phyloP scores from a whole-genome alignment of 1,140 invertebrate genomes.

The Zaprionus taronus region DNA sequence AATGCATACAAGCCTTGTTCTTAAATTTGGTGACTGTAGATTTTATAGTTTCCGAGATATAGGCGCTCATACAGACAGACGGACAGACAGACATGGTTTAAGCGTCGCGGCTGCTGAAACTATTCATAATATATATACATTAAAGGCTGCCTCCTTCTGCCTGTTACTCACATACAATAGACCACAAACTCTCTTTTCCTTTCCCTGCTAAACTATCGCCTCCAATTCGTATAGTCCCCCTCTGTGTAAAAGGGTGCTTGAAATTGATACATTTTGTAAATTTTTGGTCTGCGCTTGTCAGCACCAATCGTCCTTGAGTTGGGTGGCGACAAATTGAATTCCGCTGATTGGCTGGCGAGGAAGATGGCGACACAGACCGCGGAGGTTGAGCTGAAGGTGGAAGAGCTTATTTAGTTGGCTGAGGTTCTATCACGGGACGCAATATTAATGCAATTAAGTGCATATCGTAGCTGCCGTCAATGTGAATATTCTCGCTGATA shows the following conservation, averaged over 20 bases:
- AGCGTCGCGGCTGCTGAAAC: too few species aligned
- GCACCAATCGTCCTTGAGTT: conserved; percentile 15
- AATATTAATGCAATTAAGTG: conserved; percentile 79
- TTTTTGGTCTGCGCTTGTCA: conserved; percentile 49
- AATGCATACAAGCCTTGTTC: too few species aligned
- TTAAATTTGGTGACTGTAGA: too few species aligned
- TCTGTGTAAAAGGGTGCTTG: conserved; percentile 14
- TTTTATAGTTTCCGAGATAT: too few species aligned
- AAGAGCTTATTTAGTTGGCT: neutral
- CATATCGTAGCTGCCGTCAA: conserved; percentile 59
- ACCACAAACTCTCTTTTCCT: too few species aligned
- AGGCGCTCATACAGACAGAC: too few species aligned
- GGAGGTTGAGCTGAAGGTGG: neutral
- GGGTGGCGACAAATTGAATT: conserved; percentile 72
- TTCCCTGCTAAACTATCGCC: neutral
- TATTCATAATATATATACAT: too few species aligned
- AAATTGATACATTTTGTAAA: conserved; percentile 69
- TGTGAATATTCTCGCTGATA: neutral
- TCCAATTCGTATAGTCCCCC: neutral
- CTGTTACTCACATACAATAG: too few species aligned
- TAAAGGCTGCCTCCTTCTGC: too few species aligned
- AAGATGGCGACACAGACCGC: neutral
- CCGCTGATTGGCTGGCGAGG: conserved; percentile 59
- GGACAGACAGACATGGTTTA: too few species aligned
- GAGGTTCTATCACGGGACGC: conserved; percentile 48